These are phyloP conservation scores for Chiroxiphia lanceolata DNA, from an alignment of 2,797 vertebrate species.

Conservation along the genomic window DNA sequence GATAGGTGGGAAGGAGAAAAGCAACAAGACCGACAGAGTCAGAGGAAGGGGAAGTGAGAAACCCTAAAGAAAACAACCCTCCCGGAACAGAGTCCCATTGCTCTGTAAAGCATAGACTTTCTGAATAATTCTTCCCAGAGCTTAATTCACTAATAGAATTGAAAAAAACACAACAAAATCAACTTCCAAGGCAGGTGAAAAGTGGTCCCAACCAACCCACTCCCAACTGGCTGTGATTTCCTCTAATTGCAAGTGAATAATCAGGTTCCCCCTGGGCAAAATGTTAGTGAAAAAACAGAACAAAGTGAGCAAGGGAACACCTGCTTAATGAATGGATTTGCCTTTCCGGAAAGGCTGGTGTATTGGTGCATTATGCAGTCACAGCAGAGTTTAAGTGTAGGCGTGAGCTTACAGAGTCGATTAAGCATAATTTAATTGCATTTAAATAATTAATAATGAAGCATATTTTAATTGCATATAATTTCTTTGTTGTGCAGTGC, in stretches of 20 bases:
- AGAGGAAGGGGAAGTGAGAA: not conserved
- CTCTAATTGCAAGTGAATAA: conserved; percentile 42
- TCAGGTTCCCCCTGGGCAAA: not conserved
- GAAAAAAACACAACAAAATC: not conserved
- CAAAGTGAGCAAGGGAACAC: not conserved
- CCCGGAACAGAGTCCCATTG: not conserved
- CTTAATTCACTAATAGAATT: not conserved
- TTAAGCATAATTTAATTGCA: conserved; percentile 38
- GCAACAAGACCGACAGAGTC: not conserved
- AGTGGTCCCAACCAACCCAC: not conserved
- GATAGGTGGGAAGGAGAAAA: not conserved
- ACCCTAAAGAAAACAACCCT: not conserved
- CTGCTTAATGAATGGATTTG: conserved; percentile 33
- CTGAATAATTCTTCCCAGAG: not conserved
- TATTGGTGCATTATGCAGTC: not conserved
- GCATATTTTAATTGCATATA: conserved; percentile 8
- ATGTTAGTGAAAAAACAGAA: not conserved
- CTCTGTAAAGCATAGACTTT: not conserved
- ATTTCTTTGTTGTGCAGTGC: not conserved
- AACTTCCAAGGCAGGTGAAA: not conserved
- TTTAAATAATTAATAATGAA: conserved; percentile 49
- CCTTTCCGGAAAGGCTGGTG: not conserved
- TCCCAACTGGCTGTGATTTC: not conserved
- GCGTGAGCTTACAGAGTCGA: not conserved
- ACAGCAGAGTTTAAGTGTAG: conserved; percentile 17